Conservation (phyloP, 2,888 invertebrate genomes). For the Blastobasis adustella region DNA sequence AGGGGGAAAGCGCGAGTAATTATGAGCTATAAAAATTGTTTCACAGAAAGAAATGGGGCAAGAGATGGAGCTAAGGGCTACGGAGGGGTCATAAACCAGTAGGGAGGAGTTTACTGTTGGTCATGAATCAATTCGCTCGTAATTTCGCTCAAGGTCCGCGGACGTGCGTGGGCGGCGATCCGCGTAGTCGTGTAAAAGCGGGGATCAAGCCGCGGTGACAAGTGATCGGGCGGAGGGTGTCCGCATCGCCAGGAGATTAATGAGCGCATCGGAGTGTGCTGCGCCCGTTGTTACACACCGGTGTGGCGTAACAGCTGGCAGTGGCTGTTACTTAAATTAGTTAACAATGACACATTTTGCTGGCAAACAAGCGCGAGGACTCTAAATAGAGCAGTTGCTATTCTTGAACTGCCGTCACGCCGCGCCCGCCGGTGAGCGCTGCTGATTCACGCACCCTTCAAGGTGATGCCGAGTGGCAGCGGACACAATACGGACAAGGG, state of each 20-base stretch:
- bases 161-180: constrained; percentile 14
- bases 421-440: constrained; percentile 61
- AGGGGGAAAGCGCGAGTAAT: not conserved
- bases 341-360: constrained; percentile 75
- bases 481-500: not conserved
- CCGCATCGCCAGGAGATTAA: constrained; percentile 25
- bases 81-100: constrained; percentile 36
- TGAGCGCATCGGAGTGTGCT: constrained; percentile 37
- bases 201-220: constrained; percentile 11
- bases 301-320: constrained; percentile 69
- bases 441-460: constrained; percentile 69
- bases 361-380: constrained; percentile 71
- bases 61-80: constrained; percentile 19
- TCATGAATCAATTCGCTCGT: constrained; percentile 46
- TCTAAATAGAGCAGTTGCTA: constrained; percentile 70
- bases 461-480: constrained; percentile 46
- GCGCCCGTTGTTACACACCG: constrained; percentile 32
- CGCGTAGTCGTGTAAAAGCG: not conserved
- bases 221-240: constrained; percentile 10
- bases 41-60: not conserved
- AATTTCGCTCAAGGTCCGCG: constrained; percentile 24
- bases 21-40: not conserved
- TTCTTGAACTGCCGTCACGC: constrained; percentile 49
- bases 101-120: constrained; percentile 39
- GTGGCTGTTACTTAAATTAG: constrained; percentile 70